Percentiles rank a stretch among this genome's conserved stretches.
Conservation (phyloP, 2,888 invertebrate genomes). For the Bugulina stolonifera region DNA sequence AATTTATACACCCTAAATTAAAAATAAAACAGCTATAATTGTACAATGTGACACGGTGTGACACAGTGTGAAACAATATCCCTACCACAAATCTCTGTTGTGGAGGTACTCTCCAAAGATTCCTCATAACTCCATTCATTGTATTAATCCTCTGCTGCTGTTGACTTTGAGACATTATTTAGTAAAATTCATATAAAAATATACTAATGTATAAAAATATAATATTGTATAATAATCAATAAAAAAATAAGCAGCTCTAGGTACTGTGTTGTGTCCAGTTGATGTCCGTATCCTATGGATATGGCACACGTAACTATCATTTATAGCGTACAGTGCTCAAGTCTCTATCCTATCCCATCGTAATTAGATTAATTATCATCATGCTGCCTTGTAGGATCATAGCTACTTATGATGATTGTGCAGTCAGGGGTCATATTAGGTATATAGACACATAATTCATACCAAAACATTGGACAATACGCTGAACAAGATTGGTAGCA, state of each 20-base stretch:
- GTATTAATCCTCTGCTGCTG: background rate
- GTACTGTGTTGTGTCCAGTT: background rate
- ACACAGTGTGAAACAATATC: too few species aligned
- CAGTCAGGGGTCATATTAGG: constrained; percentile 26
- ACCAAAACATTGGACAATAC: constrained; percentile 27
- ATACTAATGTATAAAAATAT: background rate
- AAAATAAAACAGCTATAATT: background rate
- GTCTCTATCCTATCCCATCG: background rate
- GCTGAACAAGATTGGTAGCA: constrained; percentile 22
- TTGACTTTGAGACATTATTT: constrained; percentile 19
- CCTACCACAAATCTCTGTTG: constrained; percentile 24
- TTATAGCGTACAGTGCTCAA: background rate
- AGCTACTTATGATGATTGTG: constrained; percentile 26
- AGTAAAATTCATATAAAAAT: too few species aligned
- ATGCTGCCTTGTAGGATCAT: constrained; percentile 16
- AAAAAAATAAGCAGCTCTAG: background rate
- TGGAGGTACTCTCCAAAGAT: constrained; percentile 13
- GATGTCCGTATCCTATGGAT: background rate
- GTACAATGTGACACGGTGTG: too few species aligned
- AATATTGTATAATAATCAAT: background rate
- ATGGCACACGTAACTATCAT: background rate
- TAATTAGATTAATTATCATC: constrained; percentile 26
- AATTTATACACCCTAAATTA: background rate
- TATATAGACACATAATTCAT: constrained; percentile 27
- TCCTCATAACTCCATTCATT: constrained; percentile 19